Evolutionary conservation across 2,888 invertebrate genomes (phyloP).

Genomic region (Thera obeliscata): DNA sequence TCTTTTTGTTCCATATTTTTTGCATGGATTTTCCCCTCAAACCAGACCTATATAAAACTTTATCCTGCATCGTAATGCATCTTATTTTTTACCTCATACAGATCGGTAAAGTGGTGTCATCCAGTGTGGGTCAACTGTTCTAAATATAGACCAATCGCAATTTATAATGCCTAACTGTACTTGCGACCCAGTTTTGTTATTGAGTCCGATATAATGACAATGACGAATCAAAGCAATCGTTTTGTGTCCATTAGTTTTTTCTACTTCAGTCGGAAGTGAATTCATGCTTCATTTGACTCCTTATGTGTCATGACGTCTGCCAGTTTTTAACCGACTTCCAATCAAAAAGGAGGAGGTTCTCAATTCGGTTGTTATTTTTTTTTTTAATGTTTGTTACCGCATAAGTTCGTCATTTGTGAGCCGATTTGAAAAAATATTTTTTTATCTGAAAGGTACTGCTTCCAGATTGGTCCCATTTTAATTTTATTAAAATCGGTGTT

Average conservation of each 20-base stretch:
- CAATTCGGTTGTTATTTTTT: too few relatives aligned
- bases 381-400: too few relatives aligned
- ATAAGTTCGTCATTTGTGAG: too few relatives aligned
- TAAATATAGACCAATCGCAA: conserved; percentile 33
- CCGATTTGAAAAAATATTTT: too few relatives aligned
- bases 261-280: conserved; percentile 24
- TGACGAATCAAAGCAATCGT: conserved; percentile 30
- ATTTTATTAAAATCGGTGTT: too few relatives aligned
- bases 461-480: too few relatives aligned
- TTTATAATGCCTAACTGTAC: conserved; percentile 29
- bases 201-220: conserved; percentile 33
- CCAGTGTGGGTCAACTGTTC: conserved; percentile 23
- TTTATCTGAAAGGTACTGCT: too few relatives aligned
- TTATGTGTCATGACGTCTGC: conserved; percentile 10
- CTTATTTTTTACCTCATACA: neutral
- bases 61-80: conserved; percentile 4
- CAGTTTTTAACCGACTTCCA: conserved; percentile 3
- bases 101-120: neutral
- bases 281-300: conserved; percentile 23
- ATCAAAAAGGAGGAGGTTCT: too few relatives aligned
- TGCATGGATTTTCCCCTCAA: neutral
- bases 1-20: neutral
- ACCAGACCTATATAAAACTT: neutral
- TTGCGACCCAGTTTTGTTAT: conserved; percentile 34
- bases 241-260: conserved; percentile 23